These are phyloP conservation scores for Cirrhinus mrigala DNA, from an alignment of 2,797 vertebrate genomes.

Conservation along the genomic window DNA sequence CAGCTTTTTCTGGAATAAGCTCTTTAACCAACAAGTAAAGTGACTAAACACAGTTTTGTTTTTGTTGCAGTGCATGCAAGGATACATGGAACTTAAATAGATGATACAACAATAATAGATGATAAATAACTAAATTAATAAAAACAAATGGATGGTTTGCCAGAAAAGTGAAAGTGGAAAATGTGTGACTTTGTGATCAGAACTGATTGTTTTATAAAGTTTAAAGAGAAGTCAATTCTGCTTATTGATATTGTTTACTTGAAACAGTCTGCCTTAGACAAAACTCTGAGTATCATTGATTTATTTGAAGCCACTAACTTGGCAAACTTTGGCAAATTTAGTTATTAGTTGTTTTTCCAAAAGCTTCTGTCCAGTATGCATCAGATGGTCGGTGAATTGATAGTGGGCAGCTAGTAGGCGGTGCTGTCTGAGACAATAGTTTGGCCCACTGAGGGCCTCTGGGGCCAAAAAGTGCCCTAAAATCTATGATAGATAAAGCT, in stretches of 20 bases:
- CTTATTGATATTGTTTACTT: background rate
- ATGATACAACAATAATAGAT: background rate
- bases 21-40: background rate
- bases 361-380: background rate
- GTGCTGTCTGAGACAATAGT: background rate
- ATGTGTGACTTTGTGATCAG: too few species aligned
- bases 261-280: background rate
- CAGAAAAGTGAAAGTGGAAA: too few species aligned
- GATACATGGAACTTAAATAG: background rate
- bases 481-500: background rate
- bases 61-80: background rate
- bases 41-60: background rate
- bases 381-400: slow-evolving; percentile 3
- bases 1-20: too few species aligned
- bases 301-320: background rate
- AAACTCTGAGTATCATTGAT: too few species aligned
- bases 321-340: background rate
- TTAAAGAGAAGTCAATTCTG: background rate
- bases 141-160: background rate
- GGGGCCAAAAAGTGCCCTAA: background rate
- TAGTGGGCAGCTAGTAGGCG: background rate
- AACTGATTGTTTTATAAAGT: too few species aligned
- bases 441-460: background rate
- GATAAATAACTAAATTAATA: background rate
- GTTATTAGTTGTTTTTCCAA: background rate